A percentile compares a stretch with the other conserved stretches of the same genome.
Evolutionary conservation across 2,888 invertebrate genomes (phyloP).

Genomic region (Gortyna flavago): DNA sequence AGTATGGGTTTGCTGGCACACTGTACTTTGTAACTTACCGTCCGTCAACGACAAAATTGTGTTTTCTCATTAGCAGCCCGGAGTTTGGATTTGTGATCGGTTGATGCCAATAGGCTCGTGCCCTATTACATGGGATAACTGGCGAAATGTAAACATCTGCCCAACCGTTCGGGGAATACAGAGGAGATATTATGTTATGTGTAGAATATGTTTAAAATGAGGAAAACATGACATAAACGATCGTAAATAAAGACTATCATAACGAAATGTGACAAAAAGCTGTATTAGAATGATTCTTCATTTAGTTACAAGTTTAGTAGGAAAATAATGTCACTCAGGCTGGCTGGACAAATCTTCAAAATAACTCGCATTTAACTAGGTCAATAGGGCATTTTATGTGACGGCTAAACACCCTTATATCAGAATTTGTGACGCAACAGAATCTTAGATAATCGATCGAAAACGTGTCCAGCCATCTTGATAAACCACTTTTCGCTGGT

Average conservation of each 20-base stretch:
- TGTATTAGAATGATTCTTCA: not conserved
- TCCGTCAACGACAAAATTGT: not conserved
- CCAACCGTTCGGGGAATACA: not conserved
- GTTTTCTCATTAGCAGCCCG: not conserved
- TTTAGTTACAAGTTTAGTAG: not conserved
- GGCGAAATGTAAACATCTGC: not conserved
- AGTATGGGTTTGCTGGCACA: constrained; percentile 9
- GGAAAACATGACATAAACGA: not conserved
- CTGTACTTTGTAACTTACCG: not conserved
- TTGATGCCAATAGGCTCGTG: not conserved
- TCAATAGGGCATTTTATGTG: too few relatives aligned
- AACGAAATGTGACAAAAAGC: not conserved
- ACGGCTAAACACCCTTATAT: too few relatives aligned
- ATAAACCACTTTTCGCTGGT: too few relatives aligned
- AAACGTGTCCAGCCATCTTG: too few relatives aligned
- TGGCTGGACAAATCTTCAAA: too few relatives aligned
- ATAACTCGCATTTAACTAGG: too few relatives aligned
- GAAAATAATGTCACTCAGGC: constrained; percentile 11
- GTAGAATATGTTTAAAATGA: not conserved
- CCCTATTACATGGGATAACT: not conserved
- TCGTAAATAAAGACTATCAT: not conserved
- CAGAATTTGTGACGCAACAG: too few relatives aligned
- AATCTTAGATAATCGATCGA: too few relatives aligned
- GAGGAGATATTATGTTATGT: not conserved
- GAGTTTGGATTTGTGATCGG: not conserved